Conservation (phyloP, 2,113 vertebrate species). For the Heptranchias perlo region DNA sequence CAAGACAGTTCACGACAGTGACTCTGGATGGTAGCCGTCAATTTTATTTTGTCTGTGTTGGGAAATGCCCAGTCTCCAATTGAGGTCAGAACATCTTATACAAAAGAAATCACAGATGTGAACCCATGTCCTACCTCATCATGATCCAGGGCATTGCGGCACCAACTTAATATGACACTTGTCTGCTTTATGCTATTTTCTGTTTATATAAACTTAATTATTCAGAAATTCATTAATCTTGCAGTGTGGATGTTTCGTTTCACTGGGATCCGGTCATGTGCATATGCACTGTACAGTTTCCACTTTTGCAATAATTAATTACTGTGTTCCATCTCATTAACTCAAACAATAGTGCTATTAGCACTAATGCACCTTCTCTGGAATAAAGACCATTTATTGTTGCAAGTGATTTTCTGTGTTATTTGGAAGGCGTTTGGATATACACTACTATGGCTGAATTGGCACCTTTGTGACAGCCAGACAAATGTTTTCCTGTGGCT, state of each 20-base stretch:
- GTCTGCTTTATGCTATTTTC: background rate
- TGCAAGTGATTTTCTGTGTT: background rate
- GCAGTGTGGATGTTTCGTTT: background rate
- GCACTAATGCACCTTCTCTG: background rate
- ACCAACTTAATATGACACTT: background rate
- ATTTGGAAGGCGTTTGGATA: background rate
- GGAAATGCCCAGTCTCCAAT: background rate
- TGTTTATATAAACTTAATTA: background rate
- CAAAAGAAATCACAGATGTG: background rate
- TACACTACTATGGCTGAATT: background rate
- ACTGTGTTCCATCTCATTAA: slow-evolving; percentile 5
- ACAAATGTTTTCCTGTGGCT: slow-evolving; percentile 14
- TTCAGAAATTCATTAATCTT: background rate
- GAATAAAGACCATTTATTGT: slow-evolving; percentile 11
- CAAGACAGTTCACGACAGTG: background rate
- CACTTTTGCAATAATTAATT: slow-evolving; percentile 9
- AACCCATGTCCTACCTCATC: background rate
- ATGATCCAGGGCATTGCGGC: background rate
- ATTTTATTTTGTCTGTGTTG: background rate
- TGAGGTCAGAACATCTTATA: background rate
- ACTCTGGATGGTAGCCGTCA: background rate
- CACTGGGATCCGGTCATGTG: background rate
- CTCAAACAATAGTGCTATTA: background rate
- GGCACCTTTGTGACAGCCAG: background rate
- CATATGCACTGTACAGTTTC: background rate